Evolutionary conservation across 2,888 invertebrate genomes (phyloP), one percentile per base, ranked within the genome.

Genomic region (Chrysolina oricalcia): DNA sequence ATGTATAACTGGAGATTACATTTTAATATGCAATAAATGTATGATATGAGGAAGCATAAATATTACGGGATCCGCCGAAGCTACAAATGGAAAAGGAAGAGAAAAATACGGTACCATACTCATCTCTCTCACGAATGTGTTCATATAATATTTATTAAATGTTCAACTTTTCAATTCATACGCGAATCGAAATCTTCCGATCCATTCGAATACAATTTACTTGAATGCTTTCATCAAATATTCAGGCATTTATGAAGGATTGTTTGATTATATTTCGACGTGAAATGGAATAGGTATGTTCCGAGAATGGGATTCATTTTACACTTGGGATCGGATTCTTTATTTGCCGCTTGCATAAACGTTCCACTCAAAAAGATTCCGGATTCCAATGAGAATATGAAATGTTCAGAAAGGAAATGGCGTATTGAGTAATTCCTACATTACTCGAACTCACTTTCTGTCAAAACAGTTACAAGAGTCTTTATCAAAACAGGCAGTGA

Each of bases 241-340:
- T 59, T 59, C 59, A 35, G 35, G 27, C 27, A 27, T 59, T 59
- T 59, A 59, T 59, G 59, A 59, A 35, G 59, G 35, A 59, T 59
- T 59, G 59, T 59, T 59, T 59, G 59, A 59, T 59, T 59, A 11
- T 59, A 27, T 59, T 59, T 59, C 59, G 59, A 59, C 59, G 15
- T 27, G 35, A 1, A 23, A 13, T 59, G 59, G 23, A 59, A 59
- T 59, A 59, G 27, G 27, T 59, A 59, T 59, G 27, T 59, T 59
- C 59, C n/a, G 59, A 9, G 27, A 59, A 27, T 17, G 59, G 59
- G 59, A 59, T 59, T 59, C 59, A 59, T 59, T 59, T 35, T 35
- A 35, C 59, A 27, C 59, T 59, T n/a, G 59, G 59, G 59, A 59
- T 27, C 59, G 5, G 59, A 35, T 15, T 27, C 59, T 59, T 59